Conservation (phyloP, 2,797 vertebrate genomes). For the Spinus olivaceus region DNA sequence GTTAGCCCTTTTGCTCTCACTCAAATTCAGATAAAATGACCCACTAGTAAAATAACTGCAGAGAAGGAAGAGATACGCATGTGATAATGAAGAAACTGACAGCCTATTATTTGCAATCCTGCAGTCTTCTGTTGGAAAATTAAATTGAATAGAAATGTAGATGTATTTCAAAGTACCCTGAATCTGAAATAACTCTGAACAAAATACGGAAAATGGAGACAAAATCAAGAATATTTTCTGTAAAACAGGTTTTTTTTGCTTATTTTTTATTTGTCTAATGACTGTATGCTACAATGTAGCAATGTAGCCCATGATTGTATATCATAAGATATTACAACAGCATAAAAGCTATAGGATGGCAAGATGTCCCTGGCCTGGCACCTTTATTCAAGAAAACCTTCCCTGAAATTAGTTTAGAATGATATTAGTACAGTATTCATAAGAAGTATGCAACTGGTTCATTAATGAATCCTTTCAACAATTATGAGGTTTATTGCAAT, state of each 20-base stretch:
- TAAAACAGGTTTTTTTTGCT: not conserved
- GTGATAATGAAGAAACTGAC: not conserved
- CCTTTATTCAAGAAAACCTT: not conserved
- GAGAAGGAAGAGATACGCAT: not conserved
- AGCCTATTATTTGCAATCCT: not conserved
- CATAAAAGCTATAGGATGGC: not conserved
- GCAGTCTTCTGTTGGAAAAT: not conserved
- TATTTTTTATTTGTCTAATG: not conserved
- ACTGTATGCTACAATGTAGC: not conserved
- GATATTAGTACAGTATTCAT: not conserved
- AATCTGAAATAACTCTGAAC: not conserved
- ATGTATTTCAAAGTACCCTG: not conserved
- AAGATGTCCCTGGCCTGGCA: not conserved
- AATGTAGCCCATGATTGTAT: not conserved
- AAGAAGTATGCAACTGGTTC: not conserved
- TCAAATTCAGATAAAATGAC: conserved; percentile 51
- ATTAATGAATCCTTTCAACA: not conserved
- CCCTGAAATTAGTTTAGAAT: not conserved
- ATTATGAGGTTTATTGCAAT: not conserved
- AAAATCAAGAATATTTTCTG: not conserved
- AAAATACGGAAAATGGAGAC: not conserved
- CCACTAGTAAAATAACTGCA: conserved; percentile 41
- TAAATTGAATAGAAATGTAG: not conserved
- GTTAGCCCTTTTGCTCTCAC: conserved; percentile 31
- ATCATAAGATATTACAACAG: not conserved